Conservation (phyloP, 2,888 invertebrate genomes). For the Melieria crassipennis region DNA sequence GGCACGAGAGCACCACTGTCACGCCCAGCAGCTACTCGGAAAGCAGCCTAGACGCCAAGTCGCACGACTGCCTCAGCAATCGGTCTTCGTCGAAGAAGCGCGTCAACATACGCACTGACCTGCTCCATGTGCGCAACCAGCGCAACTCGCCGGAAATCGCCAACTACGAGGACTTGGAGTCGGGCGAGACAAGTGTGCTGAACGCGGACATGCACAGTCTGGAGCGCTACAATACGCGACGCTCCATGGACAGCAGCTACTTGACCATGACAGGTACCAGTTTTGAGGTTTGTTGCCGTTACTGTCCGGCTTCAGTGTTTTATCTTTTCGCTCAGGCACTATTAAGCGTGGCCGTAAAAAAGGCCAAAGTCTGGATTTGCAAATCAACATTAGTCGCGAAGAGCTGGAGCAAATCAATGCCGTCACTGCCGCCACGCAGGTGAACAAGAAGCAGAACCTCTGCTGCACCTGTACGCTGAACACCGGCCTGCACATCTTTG, state of each 20-base stretch:
- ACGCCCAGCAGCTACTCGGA: constrained; percentile 65
- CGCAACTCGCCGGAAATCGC: constrained; percentile 59
- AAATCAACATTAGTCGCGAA: constrained; percentile 76
- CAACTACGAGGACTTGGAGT: constrained; percentile 64
- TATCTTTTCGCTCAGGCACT: constrained; percentile 67
- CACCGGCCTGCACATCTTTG: constrained; percentile 74
- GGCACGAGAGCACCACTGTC: constrained; percentile 64
- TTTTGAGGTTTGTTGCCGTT: background rate
- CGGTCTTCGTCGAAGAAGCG: constrained; percentile 70
- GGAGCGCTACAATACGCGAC: constrained; percentile 69
- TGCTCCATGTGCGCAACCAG: constrained; percentile 60
- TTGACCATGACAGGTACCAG: constrained; percentile 71
- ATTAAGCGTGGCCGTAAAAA: constrained; percentile 78
- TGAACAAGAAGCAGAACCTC: constrained; percentile 69
- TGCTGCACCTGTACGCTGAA: constrained; percentile 69
- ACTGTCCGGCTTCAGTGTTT: background rate
- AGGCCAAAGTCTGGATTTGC: constrained; percentile 77
- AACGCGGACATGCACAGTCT: constrained; percentile 65
- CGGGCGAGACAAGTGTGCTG: constrained; percentile 63
- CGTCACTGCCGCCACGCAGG: constrained; percentile 69
- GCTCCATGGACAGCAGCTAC: constrained; percentile 69
- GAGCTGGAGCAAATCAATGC: constrained; percentile 77
- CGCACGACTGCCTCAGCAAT: constrained; percentile 67
- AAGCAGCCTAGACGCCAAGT: constrained; percentile 64
- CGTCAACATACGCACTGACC: constrained; percentile 73